Evolutionary conservation across 1,140 invertebrate species (phyloP), one percentile per base, ranked within the genome.

Genomic region (Pseudomyrmex concolor): DNA sequence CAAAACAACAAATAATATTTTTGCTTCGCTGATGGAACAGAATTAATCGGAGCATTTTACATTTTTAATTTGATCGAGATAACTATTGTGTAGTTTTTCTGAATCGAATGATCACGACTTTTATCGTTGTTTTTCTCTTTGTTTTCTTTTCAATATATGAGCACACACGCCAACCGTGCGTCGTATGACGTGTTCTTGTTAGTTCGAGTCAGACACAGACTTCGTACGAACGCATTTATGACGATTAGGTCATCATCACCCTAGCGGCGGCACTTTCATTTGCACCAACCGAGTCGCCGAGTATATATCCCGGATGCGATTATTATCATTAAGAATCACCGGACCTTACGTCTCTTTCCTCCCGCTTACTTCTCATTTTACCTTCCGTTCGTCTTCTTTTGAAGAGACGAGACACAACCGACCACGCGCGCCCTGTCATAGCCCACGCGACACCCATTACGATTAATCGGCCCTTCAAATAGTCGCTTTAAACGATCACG

Each of bases 391-490:
- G 59, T 80, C 85, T 86, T 87, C 83, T 78, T 84, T 74, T 25
- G 63, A 73, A 54, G 73, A 86, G 87, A 84, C 74, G 74, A 78
- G 78, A 91, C 84, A 91, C 84, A 25, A 22, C 13, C 71, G 84
- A 91, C 90, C 90, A 92, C 91, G 91, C 90, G 89, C 86, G 88
- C 90, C 88, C 86, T 90, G 88, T 87, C 86, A 78, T 64, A 50
- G 86, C 90, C 91, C 91, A 91, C 91, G 88, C 90, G 90, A 88
- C 89, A 90, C 89, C 89, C 77, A 91, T 91, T 91, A 90, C 57
- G 63, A 59, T 60, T 63, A 90, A 90, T 90, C 76, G 82, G 59
- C 78, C 57, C 76, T 88, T 90, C 51, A 89, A 89, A 89, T 89
- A 71, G n/a, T 62, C 71, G 60, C 59, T 72, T 43, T 85, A 80